Percentiles rank a stretch among this genome's conserved stretches.
Conservation (phyloP, 2,113 vertebrate genomes). For the Bos indicus region DNA sequence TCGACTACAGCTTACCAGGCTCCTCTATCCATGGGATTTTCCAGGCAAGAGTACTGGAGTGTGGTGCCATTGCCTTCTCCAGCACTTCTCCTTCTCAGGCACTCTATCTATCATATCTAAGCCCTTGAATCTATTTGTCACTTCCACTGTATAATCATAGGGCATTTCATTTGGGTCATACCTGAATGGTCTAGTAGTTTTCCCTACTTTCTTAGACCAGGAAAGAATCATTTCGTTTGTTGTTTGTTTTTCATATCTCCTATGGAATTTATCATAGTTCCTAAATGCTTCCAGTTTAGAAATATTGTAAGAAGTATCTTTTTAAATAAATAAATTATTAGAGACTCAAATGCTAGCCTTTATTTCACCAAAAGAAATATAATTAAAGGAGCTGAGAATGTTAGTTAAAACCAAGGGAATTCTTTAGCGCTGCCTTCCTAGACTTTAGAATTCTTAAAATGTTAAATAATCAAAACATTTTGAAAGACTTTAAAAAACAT, state of each 20-base stretch:
- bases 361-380: not conserved
- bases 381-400: not conserved
- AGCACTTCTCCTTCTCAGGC: too few relatives aligned
- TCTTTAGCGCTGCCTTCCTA: not conserved
- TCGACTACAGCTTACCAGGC: too few relatives aligned
- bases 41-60: too few relatives aligned
- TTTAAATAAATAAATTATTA: not conserved
- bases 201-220: not conserved
- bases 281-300: not conserved
- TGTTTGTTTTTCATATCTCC: not conserved
- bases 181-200: too few relatives aligned
- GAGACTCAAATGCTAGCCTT: not conserved
- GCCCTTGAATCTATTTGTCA: too few relatives aligned
- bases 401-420: not conserved
- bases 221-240: not conserved
- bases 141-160: too few relatives aligned
- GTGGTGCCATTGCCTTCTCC: too few relatives aligned
- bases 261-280: not conserved
- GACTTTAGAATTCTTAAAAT: not conserved
- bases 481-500: not conserved
- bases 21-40: too few relatives aligned
- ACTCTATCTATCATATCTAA: too few relatives aligned
- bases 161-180: too few relatives aligned
- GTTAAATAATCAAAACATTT: conserved; percentile 1
- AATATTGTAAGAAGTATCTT: not conserved